Conservation (phyloP, 2,113 vertebrate species). For the Ramphastos sulfuratus region DNA sequence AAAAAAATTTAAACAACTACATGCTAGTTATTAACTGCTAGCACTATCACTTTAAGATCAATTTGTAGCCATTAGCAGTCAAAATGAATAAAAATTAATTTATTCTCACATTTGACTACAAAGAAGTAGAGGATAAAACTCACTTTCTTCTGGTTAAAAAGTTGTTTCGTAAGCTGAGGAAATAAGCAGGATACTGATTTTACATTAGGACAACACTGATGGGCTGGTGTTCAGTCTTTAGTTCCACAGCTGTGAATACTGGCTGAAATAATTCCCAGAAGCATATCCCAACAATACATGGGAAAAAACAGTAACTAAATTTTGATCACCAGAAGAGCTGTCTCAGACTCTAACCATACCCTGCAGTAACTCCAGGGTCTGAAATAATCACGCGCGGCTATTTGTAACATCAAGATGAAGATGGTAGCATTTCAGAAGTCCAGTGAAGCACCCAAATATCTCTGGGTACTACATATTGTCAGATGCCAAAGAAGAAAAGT, state of each 20-base stretch:
- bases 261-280: slow-evolving; percentile 13
- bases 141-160: neutral
- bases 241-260: slow-evolving; percentile 17
- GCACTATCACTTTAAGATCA: neutral
- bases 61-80: neutral
- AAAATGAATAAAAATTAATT: neutral
- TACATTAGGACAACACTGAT: accelerated
- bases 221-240: neutral
- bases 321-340: neutral
- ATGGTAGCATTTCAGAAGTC: neutral
- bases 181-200: neutral
- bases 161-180: neutral
- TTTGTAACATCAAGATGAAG: neutral
- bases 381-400: neutral
- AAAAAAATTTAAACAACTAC: neutral
- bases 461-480: neutral
- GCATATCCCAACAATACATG: neutral
- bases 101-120: neutral
- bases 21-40: neutral
- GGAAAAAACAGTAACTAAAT: neutral
- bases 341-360: neutral
- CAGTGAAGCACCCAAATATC: neutral
- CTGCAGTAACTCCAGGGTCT: neutral
- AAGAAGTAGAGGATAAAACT: neutral
- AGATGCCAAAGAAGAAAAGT: neutral